Base-by-base conservation (phyloP, 2,113 vertebrate species). In the Blennius ocellaris region DNA sequence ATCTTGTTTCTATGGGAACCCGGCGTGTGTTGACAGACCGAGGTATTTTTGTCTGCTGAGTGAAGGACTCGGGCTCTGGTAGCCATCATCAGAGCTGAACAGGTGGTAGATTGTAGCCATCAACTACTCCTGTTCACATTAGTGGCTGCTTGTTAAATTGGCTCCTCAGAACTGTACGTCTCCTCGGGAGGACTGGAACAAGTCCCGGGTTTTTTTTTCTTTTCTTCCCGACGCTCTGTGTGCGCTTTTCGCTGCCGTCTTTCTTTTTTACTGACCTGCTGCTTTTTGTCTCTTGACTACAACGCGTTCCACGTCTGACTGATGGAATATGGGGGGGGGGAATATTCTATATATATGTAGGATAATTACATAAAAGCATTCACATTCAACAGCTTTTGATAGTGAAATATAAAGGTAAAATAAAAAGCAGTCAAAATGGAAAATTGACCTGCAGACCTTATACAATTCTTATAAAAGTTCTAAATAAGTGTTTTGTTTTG, bases 1-100 rank as follows among this genome's bases (percentile, higher is more conserved):
- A 36, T 17, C 67, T 61, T 62, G 73, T 88, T 83, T 44, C 82
- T 8, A 73, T 52, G 57, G 81, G 71, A 84, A 81, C 73, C 37
- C 14, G 1, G 6, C 15, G 44, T 39, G 63, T 67, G 50, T 57
- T 6, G 7, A 62, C 3, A 2, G 54, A 70, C 69, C 0, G 47
- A 58, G 70, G 77, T 86, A 63, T 80, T 76, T 86, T 69, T 78
- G 47, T 75, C 64, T 48, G 14, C 61, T 63, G 45, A 64, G 73
- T 58, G 44, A 77, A 80, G 67, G 62, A 52, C 21, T 68, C 76
- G 59, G 47, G 61, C 66, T 72, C 78, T 62, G 58, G 72, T 53
- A 67, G 49, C 74, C 61, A 15, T 78, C 78, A 61, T 60, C 64
- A 50, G 44, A 36, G 6, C n/a, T 4, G 15, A 73, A 64, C 73